Evolutionary conservation across 2,797 vertebrate species (phyloP), one percentile per base, ranked within the genome.

Genomic region (Anguilla pacifica): DNA sequence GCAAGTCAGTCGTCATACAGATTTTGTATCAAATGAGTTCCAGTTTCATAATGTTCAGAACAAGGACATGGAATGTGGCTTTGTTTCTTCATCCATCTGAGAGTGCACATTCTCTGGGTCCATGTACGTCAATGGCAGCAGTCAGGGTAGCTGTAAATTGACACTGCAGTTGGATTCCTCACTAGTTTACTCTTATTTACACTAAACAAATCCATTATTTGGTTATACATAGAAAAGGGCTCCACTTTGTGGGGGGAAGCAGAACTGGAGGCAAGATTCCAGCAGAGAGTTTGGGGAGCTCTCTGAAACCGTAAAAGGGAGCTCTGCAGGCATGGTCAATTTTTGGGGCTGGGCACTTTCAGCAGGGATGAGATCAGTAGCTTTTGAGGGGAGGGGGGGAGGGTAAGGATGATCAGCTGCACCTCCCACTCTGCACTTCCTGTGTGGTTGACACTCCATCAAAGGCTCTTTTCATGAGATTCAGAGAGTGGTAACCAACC

Each of bases 391-490:
- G 57, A 53, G 19, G 55, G 51, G 55, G 51, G 70, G 59, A 1
- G 61, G 15, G 77, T 9, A 0, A 22, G 25, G 53, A 88, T 83
- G 85, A 89, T 89, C 88, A 89, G 86, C 86, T 89, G 87, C 91
- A 91, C 93, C 92, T 93, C 89, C 92, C 91, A 31, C 89, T 53
- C 87, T 1, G 0, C 92, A 89, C 91, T 94, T 94, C 93, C 94
- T 92, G 25, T 91, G 92, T 92, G 92, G 92, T 64, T 89, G 77
- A 87, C 85, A 88, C 86, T 86, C 89, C 90, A 93, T 95, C 91
- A 94, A 95, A 95, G 91, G 70, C 28, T 83, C 88, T 92, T 87
- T 94, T 95, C 92, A 96, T 86, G 85, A 85, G 51, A 43, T 57
- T 35, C 25, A 64, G 74, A 87, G 67, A 55, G 25, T 9, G 86